Evolutionary conservation across 2,888 invertebrate genomes (phyloP), one percentile per base, ranked within the genome.

Genomic region (Drosophila subquinaria): DNA sequence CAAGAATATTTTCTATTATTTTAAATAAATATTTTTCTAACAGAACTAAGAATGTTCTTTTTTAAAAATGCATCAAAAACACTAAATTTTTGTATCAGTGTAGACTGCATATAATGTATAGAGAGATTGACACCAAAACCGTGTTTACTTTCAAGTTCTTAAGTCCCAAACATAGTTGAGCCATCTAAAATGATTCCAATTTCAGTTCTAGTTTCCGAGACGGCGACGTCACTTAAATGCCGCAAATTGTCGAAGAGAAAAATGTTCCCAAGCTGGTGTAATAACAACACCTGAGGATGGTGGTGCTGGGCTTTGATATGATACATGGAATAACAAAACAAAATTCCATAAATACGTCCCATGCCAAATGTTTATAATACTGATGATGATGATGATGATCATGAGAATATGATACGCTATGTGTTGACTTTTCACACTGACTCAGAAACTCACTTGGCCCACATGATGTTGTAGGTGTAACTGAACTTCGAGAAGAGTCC

Each of bases 401-500:
- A 17, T 17, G 23, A 38, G 2, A 36, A 53, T 40, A 40, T 52
- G 23, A 51, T 23, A 10, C 13, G 10, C 20, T 43, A 0, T 43
- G 20, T 20, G 20, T 5, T 43, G 20, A 20, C 20, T 30, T 38
- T 60, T 36, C 35, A 40, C 38, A 52, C 38, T 20, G 17, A 36
- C n/a, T 51, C 30, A 17, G 51, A 48, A 50, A 81, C 89, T 80
- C 71, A 89, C 89, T 79, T 88, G 65, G 72, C 68, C 89, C 72
- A 78, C 74, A 88, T 77, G 20, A 62, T 84, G 48, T 55, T 79
- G 60, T 88, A 88, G 72, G 73, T 88, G 48, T 68, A 88, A 76
- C 59, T 82, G 71, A 84, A 84, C 72, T 89, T 84, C 65, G 89
- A 89, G 52, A 84, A 84, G 52, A 84, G 63, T 60, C 89, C 85